These are phyloP conservation scores for Phrynocephalus vlangalii DNA, from an alignment of 2,797 vertebrate genomes.

Conservation along the genomic window DNA sequence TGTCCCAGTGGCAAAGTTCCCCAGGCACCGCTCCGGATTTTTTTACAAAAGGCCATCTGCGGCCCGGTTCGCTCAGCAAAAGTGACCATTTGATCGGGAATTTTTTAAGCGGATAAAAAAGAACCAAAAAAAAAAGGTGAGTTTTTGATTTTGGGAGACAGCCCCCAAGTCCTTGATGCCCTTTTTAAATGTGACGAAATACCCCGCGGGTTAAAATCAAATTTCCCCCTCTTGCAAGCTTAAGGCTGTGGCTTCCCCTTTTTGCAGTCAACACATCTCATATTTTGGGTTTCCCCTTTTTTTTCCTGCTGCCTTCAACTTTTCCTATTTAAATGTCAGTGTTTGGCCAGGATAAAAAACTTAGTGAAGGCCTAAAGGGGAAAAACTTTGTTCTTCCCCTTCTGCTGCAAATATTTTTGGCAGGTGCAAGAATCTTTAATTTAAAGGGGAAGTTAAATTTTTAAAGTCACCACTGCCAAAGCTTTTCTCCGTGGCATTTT, in stretches of 20 bases:
- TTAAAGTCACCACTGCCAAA: neutral
- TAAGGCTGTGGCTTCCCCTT: too few relatives aligned
- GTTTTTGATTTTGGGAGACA: neutral
- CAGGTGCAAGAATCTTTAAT: neutral
- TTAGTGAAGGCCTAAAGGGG: too few relatives aligned
- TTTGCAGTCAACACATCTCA: neutral
- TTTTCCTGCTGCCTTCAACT: too few relatives aligned
- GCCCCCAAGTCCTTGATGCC: neutral
- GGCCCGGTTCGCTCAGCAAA: neutral
- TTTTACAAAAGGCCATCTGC: neutral
- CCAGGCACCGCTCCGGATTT: neutral
- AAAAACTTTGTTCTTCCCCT: too few relatives aligned
- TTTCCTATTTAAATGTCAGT: too few relatives aligned
- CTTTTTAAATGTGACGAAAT: neutral
- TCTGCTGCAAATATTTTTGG: neutral
- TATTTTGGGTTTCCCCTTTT: too few relatives aligned
- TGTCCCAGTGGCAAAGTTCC: neutral
- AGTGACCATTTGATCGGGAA: neutral
- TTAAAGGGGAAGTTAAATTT: constrained; percentile 2
- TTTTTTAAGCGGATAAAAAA: neutral
- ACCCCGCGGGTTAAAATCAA: too few relatives aligned
- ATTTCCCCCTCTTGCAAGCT: too few relatives aligned
- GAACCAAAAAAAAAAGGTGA: neutral
- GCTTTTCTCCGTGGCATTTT: neutral
- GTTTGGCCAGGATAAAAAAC: too few relatives aligned